A percentile compares a stretch with the other conserved stretches of the same genome.
phyloP scores from a whole-genome alignment of 2,888 invertebrate species.

The Carpatolechia fugitivella region DNA sequence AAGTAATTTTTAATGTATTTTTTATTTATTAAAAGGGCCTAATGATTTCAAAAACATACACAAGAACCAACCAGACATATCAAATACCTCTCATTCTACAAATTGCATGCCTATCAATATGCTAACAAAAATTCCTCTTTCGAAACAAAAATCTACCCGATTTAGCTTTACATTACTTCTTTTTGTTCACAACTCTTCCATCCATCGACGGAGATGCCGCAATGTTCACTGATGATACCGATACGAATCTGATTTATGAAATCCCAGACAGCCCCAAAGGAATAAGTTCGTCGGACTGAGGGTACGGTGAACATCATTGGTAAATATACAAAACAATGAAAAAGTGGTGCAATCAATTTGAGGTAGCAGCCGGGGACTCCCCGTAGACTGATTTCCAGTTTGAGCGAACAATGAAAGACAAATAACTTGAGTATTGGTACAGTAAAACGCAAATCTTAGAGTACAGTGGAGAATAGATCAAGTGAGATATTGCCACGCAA shows the following conservation, averaged over 20 bases:
- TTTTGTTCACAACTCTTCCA: background rate
- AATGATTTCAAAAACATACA: background rate
- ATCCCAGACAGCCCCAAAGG: background rate
- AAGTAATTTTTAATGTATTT: too few species aligned
- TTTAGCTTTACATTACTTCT: background rate
- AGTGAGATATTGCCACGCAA: too few species aligned
- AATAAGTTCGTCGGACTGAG: background rate
- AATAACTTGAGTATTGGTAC: background rate
- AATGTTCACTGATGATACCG: background rate
- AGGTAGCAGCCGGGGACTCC: constrained; percentile 30
- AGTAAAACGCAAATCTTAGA: background rate
- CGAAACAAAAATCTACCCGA: background rate
- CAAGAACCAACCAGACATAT: background rate
- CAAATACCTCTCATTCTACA: background rate
- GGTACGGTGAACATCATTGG: background rate
- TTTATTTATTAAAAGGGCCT: too few species aligned
- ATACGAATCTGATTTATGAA: too few species aligned
- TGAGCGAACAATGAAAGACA: background rate
- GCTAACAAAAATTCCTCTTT: background rate
- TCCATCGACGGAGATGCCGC: background rate
- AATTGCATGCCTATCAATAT: background rate
- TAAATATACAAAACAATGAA: constrained; percentile 11
- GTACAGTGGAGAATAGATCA: background rate
- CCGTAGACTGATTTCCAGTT: background rate
- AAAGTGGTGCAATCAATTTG: constrained; percentile 37